These are phyloP conservation scores for Drosophila subobscura DNA, from an alignment of 1,140 invertebrate species.

Conservation along the genomic window DNA sequence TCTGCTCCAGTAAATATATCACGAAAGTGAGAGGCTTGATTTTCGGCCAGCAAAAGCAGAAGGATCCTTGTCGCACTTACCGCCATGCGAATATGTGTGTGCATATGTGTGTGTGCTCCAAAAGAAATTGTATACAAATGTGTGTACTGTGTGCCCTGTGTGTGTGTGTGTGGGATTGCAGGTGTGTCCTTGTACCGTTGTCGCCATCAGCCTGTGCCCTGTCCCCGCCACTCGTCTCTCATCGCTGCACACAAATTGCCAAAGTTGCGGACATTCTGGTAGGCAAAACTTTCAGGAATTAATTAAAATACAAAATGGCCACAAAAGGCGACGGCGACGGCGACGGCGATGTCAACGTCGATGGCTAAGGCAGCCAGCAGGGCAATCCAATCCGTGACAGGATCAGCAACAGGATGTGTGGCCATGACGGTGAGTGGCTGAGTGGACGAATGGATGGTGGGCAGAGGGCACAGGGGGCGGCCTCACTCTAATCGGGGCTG, in stretches of 20 bases:
- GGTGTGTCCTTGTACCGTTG: slow-evolving; percentile 49
- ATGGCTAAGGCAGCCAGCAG: neutral
- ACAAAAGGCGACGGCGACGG: slow-evolving; percentile 30
- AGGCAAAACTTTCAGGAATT: slow-evolving; percentile 60
- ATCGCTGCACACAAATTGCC: slow-evolving; percentile 67
- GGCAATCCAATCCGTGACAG: slow-evolving; percentile 47
- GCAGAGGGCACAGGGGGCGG: neutral
- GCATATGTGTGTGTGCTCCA: slow-evolving; percentile 7
- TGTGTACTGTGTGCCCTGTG: slow-evolving; percentile 14
- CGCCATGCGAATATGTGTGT: slow-evolving; percentile 22
- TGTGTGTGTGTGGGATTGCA: slow-evolving; percentile 29
- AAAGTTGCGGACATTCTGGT: slow-evolving; percentile 60
- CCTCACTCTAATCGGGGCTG: slow-evolving; percentile 26
- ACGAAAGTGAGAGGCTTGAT: slow-evolving; percentile 44
- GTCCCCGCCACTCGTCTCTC: slow-evolving; percentile 43
- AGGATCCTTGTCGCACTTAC: slow-evolving; percentile 47
- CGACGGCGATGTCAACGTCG: slow-evolving; percentile 3
- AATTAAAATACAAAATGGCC: slow-evolving; percentile 65
- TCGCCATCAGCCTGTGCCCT: slow-evolving; percentile 17
- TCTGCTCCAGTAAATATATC: slow-evolving; percentile 58
- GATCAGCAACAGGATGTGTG: slow-evolving; percentile 40
- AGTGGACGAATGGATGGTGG: neutral
- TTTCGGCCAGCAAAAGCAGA: slow-evolving; percentile 30
- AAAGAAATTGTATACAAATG: neutral
- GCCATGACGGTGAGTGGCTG: neutral